Percentiles rank a stretch among this genome's conserved stretches.
Conservation (phyloP, 2,113 vertebrate species). For the Pelmatolapia mariae region DNA sequence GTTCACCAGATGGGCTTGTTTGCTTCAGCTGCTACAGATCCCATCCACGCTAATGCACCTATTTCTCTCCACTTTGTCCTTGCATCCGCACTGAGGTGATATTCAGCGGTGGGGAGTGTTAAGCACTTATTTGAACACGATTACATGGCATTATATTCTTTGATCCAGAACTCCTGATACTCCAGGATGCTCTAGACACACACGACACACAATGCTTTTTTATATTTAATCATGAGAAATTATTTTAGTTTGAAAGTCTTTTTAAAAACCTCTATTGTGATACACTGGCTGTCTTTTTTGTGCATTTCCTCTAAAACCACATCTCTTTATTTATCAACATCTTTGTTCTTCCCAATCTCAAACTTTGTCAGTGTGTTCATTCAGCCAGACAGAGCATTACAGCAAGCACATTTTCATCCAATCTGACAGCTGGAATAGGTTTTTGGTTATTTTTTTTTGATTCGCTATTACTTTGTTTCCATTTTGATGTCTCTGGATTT, state of each 20-base stretch:
- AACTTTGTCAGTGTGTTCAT: neutral
- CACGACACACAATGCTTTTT: neutral
- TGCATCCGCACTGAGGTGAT: neutral
- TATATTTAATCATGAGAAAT: neutral
- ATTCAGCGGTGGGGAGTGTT: neutral
- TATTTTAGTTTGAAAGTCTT: neutral
- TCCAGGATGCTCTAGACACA: neutral
- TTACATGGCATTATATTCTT: neutral
- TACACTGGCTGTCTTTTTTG: neutral
- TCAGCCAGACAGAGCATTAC: neutral
- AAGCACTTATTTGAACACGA: neutral
- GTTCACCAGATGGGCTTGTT: constrained; percentile 31
- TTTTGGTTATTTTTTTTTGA: neutral
- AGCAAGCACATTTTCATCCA: neutral
- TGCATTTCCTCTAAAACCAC: neutral
- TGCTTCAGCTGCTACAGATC: neutral
- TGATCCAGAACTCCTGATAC: neutral
- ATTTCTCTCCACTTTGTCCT: neutral
- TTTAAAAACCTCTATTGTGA: neutral
- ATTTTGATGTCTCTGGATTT: neutral
- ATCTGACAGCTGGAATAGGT: neutral
- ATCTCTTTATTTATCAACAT: neutral
- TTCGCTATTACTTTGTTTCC: neutral
- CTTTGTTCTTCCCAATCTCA: neutral
- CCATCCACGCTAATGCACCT: neutral